phyloP scores from a whole-genome alignment of 2,797 vertebrate genomes.

The Dryobates pubescens region DNA sequence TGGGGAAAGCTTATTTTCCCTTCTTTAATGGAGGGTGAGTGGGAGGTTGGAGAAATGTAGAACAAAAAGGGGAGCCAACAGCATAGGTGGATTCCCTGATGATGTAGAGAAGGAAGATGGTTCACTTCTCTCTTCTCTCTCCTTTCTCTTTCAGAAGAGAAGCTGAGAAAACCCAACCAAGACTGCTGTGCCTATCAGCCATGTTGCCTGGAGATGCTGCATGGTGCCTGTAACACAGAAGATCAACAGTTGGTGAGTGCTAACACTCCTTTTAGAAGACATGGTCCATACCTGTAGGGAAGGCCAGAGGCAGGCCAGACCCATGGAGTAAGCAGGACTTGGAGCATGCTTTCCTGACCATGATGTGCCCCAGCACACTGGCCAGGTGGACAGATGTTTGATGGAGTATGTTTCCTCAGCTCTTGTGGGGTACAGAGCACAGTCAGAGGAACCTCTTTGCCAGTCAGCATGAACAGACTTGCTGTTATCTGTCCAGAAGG shows the following conservation, averaged over 20 bases:
- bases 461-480: background rate
- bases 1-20: background rate
- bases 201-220: background rate
- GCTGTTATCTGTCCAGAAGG: background rate
- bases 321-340: background rate
- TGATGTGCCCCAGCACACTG: background rate
- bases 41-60: background rate
- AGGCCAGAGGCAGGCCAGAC: background rate
- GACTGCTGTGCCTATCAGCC: background rate
- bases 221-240: background rate
- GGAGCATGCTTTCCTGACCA: background rate
- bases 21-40: background rate
- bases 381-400: background rate
- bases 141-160: background rate
- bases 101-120: background rate
- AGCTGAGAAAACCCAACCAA: background rate
- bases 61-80: background rate
- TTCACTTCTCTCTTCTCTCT: background rate
- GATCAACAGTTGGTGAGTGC: rapidly evolving
- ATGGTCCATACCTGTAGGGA: background rate
- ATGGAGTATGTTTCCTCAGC: background rate
- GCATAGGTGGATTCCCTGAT: background rate
- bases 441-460: background rate
- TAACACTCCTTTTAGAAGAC: background rate
- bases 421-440: background rate